Conservation (phyloP, 2,888 invertebrate genomes). For the Eupithecia exiguata region DNA sequence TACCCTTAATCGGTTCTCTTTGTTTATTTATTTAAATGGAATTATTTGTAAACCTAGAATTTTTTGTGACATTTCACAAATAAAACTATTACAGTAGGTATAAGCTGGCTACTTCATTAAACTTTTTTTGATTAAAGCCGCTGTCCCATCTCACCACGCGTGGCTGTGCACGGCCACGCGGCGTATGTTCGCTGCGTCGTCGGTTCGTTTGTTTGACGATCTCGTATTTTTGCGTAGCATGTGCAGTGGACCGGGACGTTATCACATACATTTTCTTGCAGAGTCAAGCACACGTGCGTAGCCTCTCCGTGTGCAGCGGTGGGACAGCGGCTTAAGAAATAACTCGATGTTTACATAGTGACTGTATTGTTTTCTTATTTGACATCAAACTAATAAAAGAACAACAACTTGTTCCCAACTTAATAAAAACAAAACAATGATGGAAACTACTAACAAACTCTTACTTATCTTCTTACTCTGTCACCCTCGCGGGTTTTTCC, state of each 20-base stretch:
- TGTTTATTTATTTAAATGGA: background rate
- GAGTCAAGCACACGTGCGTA: no score
- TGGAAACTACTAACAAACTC: slow-evolving; percentile 23
- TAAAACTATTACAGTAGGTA: background rate
- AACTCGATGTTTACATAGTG: background rate
- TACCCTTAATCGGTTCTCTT: background rate
- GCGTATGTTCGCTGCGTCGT: no score
- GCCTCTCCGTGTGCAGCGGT: no score
- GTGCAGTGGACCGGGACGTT: no score
- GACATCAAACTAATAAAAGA: slow-evolving; percentile 22
- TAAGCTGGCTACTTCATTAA: background rate
- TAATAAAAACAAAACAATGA: slow-evolving; percentile 32
- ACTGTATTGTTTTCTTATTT: background rate
- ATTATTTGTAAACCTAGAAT: background rate
- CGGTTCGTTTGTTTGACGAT: no score
- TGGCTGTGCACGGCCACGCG: no score
- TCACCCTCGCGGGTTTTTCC: slow-evolving; percentile 13
- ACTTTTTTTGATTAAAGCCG: background rate
- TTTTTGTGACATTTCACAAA: background rate
- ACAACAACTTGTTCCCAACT: slow-evolving; percentile 20
- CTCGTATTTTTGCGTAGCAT: no score
- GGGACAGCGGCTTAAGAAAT: background rate
- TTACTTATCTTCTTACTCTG: slow-evolving; percentile 17
- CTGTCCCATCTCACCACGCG: no score
- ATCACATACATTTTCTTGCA: no score